Conservation (phyloP, 2,888 invertebrate species). For the Caenorhabditis japonica region DNA sequence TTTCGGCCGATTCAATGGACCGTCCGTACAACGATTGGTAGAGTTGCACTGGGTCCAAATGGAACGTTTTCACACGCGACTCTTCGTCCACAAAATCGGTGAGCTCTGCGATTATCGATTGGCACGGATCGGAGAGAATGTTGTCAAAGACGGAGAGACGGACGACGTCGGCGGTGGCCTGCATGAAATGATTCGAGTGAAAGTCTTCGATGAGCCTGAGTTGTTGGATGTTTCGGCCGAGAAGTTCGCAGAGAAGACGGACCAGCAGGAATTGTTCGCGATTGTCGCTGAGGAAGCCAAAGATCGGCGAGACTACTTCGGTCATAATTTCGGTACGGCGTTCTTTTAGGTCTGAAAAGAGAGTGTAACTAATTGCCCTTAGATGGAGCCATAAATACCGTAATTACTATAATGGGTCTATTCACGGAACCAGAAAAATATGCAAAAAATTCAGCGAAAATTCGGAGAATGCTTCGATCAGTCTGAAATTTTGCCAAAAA, state of each 20-base stretch:
- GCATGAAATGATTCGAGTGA: conserved; percentile 25
- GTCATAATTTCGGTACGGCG: conserved; percentile 32
- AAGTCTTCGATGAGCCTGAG: conserved; percentile 43
- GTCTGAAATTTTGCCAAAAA: too few relatives aligned
- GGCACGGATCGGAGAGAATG: conserved; percentile 43
- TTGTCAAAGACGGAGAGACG: conserved; percentile 40
- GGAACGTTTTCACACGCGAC: conserved; percentile 46
- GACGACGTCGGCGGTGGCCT: conserved; percentile 31
- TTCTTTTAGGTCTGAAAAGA: conserved; percentile 15
- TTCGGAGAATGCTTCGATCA: too few relatives aligned
- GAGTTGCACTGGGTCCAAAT: conserved; percentile 40
- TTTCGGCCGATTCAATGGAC: conserved; percentile 43
- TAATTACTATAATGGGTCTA: too few relatives aligned
- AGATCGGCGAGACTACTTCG: conserved; percentile 84
- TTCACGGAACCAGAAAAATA: too few relatives aligned
- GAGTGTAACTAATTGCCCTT: background rate
- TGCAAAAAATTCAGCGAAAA: too few relatives aligned
- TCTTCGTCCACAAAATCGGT: conserved; percentile 49
- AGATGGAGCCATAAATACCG: background rate
- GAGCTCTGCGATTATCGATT: conserved; percentile 36
- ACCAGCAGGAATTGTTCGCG: conserved; percentile 85
- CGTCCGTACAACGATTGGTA: conserved; percentile 44
- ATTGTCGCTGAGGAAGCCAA: conserved; percentile 85
- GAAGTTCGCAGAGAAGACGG: conserved; percentile 78
- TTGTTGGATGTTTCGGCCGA: conserved; percentile 55